Conservation (phyloP, 2,888 invertebrate genomes). For the Itoplectis maculator region DNA sequence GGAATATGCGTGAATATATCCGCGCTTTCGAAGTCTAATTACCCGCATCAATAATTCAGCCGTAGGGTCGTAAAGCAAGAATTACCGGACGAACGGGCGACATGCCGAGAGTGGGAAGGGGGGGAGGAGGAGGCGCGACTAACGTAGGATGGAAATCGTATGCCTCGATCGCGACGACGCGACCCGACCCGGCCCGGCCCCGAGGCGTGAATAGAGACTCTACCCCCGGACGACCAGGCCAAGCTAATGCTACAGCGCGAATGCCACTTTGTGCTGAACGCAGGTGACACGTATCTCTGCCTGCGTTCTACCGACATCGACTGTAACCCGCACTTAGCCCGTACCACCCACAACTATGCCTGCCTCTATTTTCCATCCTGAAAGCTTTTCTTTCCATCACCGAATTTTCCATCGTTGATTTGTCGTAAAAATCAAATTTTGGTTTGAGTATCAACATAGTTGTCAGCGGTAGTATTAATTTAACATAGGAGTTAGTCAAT, state of each 20-base stretch:
- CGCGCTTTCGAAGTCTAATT: conserved; percentile 67
- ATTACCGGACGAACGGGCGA: conserved; percentile 69
- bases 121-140: conserved; percentile 15
- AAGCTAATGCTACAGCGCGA: conserved; percentile 48
- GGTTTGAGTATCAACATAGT: too few species aligned
- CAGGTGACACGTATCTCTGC: conserved; percentile 30
- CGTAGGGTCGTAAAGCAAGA: conserved; percentile 73
- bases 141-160: conserved; percentile 59
- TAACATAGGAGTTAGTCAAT: too few species aligned
- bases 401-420: too few species aligned
- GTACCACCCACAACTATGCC: neutral
- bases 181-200: conserved; percentile 44
- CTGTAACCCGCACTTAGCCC: conserved; percentile 34
- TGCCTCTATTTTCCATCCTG: too few species aligned
- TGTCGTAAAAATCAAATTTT: too few species aligned
- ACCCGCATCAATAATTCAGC: conserved; percentile 73
- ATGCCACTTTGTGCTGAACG: conserved; percentile 31
- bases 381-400: too few species aligned
- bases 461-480: too few species aligned
- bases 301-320: conserved; percentile 26
- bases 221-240: neutral
- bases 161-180: conserved; percentile 35
- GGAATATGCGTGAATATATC: conserved; percentile 22
- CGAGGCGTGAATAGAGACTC: conserved; percentile 31
- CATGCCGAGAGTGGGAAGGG: conserved; percentile 10